phyloP scores from a whole-genome alignment of 2,797 vertebrate species.

The Chelmon rostratus region DNA sequence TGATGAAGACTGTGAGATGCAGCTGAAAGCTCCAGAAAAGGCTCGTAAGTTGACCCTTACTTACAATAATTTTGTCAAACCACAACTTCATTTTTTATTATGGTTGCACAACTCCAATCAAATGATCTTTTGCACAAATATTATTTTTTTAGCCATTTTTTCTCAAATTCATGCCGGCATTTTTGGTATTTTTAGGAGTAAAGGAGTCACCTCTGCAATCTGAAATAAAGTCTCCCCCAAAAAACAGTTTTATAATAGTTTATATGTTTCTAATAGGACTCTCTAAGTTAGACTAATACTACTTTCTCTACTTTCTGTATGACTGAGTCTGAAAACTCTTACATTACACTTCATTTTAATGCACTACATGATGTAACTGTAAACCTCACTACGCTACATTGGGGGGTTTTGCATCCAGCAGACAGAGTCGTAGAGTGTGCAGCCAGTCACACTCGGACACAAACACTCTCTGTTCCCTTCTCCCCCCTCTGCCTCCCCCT shows the following conservation, averaged over 20 bases:
- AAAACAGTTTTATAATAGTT: neutral
- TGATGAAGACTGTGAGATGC: neutral
- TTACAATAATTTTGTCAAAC: too few relatives aligned
- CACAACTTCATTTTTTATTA: too few relatives aligned
- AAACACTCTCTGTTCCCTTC: constrained; percentile 68
- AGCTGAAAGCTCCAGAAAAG: neutral
- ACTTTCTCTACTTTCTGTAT: neutral
- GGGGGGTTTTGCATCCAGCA: constrained; percentile 44
- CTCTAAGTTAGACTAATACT: neutral
- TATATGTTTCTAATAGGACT: neutral
- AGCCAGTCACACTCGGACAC: constrained; percentile 62
- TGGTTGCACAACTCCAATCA: neutral
- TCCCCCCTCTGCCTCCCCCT: constrained; percentile 23
- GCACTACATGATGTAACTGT: constrained; percentile 19
- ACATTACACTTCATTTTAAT: constrained; percentile 22
- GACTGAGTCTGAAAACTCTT: constrained; percentile 18
- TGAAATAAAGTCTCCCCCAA: neutral
- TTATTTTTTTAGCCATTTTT: neutral
- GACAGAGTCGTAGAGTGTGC: constrained; percentile 29
- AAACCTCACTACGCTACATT: constrained; percentile 24
- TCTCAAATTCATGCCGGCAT: neutral
- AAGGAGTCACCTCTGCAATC: too few relatives aligned
- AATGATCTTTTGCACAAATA: neutral
- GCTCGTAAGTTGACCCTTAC: neutral
- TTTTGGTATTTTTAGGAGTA: neutral